phyloP scores from a whole-genome alignment of 2,888 invertebrate genomes.

The Pristionchus exspectatus region DNA sequence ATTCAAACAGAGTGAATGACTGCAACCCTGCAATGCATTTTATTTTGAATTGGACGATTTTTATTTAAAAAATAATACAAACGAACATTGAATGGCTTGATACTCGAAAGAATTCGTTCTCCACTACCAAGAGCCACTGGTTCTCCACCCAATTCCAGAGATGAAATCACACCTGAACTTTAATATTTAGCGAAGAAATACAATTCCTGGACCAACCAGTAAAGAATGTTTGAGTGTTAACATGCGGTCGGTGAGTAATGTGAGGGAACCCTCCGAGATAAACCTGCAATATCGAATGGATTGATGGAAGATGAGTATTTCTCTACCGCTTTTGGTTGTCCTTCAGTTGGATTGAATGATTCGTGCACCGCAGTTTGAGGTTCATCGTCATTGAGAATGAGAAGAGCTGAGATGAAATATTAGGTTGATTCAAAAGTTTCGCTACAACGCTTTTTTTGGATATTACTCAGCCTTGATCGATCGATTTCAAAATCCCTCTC shows the following conservation, averaged over 20 bases:
- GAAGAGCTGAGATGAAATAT: conserved; percentile 25
- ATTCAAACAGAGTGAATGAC: conserved; percentile 45
- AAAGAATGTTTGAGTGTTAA: conserved; percentile 45
- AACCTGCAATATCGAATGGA: not conserved
- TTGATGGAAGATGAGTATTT: not conserved
- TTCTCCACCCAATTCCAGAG: conserved; percentile 48
- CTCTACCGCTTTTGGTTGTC: conserved; percentile 30
- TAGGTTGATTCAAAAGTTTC: too few relatives aligned
- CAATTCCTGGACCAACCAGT: not conserved
- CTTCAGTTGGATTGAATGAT: conserved; percentile 46
- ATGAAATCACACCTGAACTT: conserved; percentile 44
- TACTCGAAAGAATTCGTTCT: conserved; percentile 48
- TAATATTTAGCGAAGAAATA: not conserved
- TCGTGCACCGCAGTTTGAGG: conserved; percentile 32
- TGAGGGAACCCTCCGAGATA: conserved; percentile 54
- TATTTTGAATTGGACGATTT: not conserved
- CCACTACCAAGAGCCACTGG: conserved; percentile 48
- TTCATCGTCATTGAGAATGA: conserved; percentile 39
- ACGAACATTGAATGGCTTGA: conserved; percentile 49
- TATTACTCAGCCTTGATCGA: too few relatives aligned
- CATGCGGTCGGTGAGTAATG: conserved; percentile 38
- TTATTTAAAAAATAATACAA: not conserved
- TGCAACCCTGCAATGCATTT: not conserved
- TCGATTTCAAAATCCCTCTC: too few relatives aligned
- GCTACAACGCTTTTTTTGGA: too few relatives aligned